A percentile compares a stretch with the other conserved stretches of the same genome.
These are phyloP conservation scores for Tupaia chinensis DNA, from an alignment of 2,113 vertebrate genomes.

Conservation along the genomic window DNA sequence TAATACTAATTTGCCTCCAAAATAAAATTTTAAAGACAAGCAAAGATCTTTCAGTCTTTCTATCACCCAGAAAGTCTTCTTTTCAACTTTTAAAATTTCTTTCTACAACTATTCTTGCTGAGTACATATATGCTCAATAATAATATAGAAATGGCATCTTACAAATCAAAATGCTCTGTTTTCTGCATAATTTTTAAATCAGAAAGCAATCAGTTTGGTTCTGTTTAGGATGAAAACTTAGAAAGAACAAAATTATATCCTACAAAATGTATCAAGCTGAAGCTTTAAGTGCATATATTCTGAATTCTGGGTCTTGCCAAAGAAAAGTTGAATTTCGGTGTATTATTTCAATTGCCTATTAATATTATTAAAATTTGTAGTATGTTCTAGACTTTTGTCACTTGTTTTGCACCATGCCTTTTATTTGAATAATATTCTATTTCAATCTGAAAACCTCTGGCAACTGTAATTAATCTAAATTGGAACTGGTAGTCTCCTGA, in stretches of 20 bases:
- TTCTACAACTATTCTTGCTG: not conserved
- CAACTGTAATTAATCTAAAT: not conserved
- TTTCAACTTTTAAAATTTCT: not conserved
- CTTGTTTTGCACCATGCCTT: not conserved
- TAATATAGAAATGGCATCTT: not conserved
- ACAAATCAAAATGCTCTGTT: not conserved
- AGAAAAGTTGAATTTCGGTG: not conserved
- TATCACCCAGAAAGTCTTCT: not conserved
- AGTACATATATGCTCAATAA: not conserved
- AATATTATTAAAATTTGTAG: not conserved
- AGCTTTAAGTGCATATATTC: not conserved
- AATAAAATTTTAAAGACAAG: not conserved
- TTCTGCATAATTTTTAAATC: constrained; percentile 28
- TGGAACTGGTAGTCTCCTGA: not conserved
- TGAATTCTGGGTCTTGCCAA: not conserved
- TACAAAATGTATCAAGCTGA: not conserved
- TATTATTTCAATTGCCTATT: not conserved
- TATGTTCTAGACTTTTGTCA: not conserved
- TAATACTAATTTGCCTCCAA: not conserved
- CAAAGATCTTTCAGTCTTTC: not conserved
- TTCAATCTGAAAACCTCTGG: not conserved
- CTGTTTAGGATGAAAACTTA: not conserved
- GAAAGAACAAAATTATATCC: not conserved
- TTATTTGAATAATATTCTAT: not conserved
- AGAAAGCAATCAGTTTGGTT: not conserved